phyloP scores from a whole-genome alignment of 2,113 vertebrate species.

The Halcyon malimbica region DNA sequence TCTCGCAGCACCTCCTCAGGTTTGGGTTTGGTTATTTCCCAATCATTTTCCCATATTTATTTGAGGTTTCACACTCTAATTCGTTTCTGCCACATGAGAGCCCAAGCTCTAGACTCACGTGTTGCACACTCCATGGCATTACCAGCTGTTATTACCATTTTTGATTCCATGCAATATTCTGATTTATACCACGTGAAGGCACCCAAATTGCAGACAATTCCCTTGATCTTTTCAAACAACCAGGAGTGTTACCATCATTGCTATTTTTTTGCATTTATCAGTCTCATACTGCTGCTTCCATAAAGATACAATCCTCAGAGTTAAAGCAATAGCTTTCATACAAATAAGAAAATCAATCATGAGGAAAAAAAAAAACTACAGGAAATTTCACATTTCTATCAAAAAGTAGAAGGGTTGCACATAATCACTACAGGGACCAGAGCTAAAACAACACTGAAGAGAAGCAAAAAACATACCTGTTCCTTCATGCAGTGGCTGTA shows the following conservation, averaged over 20 bases:
- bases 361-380: fast-evolving
- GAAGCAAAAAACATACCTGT: neutral
- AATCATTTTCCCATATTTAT: neutral
- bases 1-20: neutral
- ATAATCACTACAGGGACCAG: neutral
- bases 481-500: neutral
- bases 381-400: neutral
- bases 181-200: neutral
- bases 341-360: neutral
- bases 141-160: neutral
- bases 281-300: neutral
- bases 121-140: neutral
- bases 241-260: neutral
- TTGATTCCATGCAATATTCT: neutral
- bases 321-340: neutral
- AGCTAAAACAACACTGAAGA: neutral
- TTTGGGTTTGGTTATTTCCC: fast-evolving
- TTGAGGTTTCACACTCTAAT: neutral
- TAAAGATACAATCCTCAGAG: neutral
- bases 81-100: neutral
- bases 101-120: neutral
- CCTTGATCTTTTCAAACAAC: neutral
- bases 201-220: neutral
- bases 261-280: neutral
- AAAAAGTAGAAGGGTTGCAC: neutral